A percentile compares a stretch with the other conserved stretches of the same genome.
Evolutionary conservation across 2,888 invertebrate species (phyloP).

Genomic region (Dasysyrphus albostriatus): DNA sequence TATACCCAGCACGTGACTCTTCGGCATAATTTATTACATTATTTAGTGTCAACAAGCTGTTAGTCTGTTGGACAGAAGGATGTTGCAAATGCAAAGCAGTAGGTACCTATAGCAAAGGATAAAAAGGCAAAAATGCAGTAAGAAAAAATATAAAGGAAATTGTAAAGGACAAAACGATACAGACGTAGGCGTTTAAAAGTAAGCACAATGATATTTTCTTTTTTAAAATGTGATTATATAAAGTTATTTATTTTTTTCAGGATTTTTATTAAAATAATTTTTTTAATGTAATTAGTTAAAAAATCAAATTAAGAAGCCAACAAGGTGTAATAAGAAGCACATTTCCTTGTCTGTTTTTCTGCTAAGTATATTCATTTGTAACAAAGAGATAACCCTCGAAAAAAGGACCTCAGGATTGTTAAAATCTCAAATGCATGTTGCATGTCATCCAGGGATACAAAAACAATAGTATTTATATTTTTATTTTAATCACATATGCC

Average conservation of each 20-base stretch:
- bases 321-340: constrained; percentile 1
- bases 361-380: background rate
- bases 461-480: constrained; percentile 6
- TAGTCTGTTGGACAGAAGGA: constrained; percentile 73
- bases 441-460: background rate
- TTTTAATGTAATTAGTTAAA: background rate
- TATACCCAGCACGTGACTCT: constrained; percentile 69
- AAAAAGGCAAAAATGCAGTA: constrained; percentile 30
- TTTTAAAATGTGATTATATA: background rate
- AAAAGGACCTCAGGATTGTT: constrained; percentile 21
- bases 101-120: constrained; percentile 14
- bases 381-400: constrained; percentile 37
- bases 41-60: constrained; percentile 76
- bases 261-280: background rate
- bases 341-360: background rate
- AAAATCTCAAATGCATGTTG: constrained; percentile 2
- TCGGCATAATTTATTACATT: constrained; percentile 72
- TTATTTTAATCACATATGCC: constrained; percentile 50
- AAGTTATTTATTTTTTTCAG: background rate
- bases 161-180: constrained; percentile 50
- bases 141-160: constrained; percentile 41
- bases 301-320: background rate
- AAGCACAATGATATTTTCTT: constrained; percentile 54
- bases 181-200: constrained; percentile 69
- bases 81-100: constrained; percentile 67